Evolutionary conservation across 2,797 vertebrate species (phyloP), one percentile per base, ranked within the genome.

Genomic region (Sphaeramia orbicularis): DNA sequence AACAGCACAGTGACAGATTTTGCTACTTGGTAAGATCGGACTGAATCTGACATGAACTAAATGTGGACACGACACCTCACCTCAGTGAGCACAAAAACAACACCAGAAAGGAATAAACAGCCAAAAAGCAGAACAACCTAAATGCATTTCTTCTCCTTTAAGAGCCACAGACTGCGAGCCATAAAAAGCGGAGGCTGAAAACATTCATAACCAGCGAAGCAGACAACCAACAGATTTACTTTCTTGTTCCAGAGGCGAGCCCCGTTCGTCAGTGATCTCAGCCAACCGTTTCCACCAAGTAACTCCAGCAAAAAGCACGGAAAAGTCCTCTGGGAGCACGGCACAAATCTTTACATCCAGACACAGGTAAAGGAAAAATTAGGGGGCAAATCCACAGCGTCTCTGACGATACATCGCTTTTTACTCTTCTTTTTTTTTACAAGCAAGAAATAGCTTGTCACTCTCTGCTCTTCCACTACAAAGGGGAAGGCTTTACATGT

Each of bases 401-500:
- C 90, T 90, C 81, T 62, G 81, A 83, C 64, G 80, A 85, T 76
- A 81, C 80, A 70, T 75, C 61, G 90, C 77, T 79, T 80, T 74
- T 72, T 68, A 3, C 6, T 60, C 36, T 24, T 50, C 85, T 88
- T 90, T 82, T 90, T 89, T 92, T 92, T 93, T 89, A 92, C 90
- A 92, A 93, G 92, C 92, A 93, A 93, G 93, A 93, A 94, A 94
- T 93, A 93, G 94, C 94, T 94, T 95, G 95, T 95, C 95, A 95
- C 94, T 90, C 91, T 93, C 87, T 93, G 93, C 94, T 94, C 93
- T 77, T 90, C 94, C 94, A 95, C 95, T 95, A 96, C 95, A 95
- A 96, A 96, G 94, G 94, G 92, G 94, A 93, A 94, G 94, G 94
- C 92, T 95, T 95, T 94, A 95, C 94, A 95, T 95, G 95, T 95